Percentiles rank a stretch among this genome's conserved stretches.
phyloP scores from a whole-genome alignment of 2,888 invertebrate genomes.

The Macaria liturata region DNA sequence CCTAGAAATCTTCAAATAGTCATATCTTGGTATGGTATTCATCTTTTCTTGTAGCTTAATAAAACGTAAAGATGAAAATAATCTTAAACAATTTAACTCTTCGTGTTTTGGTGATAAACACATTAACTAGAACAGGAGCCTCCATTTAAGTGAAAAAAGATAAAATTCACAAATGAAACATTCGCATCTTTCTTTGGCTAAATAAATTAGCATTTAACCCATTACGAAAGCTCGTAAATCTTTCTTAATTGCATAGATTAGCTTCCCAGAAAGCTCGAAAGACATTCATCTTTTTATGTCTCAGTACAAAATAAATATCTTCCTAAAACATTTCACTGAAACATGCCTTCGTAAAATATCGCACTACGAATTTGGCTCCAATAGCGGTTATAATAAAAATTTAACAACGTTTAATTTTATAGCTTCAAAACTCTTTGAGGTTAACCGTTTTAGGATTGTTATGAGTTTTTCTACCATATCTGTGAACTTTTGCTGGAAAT shows the following conservation, averaged over 20 bases:
- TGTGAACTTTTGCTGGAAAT: constrained; percentile 31
- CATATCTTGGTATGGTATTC: too few species aligned
- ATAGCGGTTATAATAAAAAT: constrained; percentile 37
- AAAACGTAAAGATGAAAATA: too few species aligned
- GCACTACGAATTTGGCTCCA: constrained; percentile 29
- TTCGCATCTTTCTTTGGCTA: constrained; percentile 5
- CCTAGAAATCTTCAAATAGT: too few species aligned
- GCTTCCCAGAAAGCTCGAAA: neutral
- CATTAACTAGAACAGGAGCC: too few species aligned
- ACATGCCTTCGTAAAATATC: constrained; percentile 3
- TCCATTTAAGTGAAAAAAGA: too few species aligned
- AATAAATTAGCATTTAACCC: constrained; percentile 8
- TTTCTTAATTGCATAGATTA: constrained; percentile 1
- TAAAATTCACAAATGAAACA: neutral
- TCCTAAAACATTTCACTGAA: neutral
- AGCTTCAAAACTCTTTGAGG: constrained; percentile 27
- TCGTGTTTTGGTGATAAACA: too few species aligned
- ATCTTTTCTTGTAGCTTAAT: too few species aligned
- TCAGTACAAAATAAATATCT: constrained; percentile 4
- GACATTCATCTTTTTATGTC: constrained; percentile 1
- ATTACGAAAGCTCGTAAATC: constrained; percentile 11
- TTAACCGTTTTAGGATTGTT: constrained; percentile 41
- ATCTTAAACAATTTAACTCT: too few species aligned
- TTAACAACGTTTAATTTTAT: constrained; percentile 44
- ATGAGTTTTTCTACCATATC: constrained; percentile 43